Evolutionary conservation across 2,113 vertebrate species (phyloP), one percentile per base, ranked within the genome.

Genomic region (Mustela lutreola): DNA sequence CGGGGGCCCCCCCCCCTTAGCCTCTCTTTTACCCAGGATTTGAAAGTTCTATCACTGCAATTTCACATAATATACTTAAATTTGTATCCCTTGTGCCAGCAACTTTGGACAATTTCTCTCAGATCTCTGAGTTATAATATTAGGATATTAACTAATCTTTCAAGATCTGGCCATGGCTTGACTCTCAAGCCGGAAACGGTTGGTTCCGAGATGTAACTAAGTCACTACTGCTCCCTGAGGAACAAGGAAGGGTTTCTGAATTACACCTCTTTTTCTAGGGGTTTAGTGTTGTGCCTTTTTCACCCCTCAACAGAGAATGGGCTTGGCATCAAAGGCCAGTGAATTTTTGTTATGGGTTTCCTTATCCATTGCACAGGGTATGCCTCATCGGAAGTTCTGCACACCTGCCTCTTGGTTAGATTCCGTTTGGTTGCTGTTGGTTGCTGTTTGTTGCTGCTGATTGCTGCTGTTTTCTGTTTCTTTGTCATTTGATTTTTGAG

Each of bases 1-100:
- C 7, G 0, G 10, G 48, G 48, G 48, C 3, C 5, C 6, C 4
- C 6, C 4, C 3, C 22, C 5, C 5, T 70, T 19, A 5, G 12
- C 4, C 9, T 10, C 39, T 73, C 42, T 89, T 81, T 53, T 42
- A 53, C 6, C 42, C 36, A 58, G 7, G 11, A 8, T 76, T 70
- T 53, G 8, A 24, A 75, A 67, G 14, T 60, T 19, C 3, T 11
- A 14, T 65, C 78, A 42, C 31, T 60, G 26, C 14, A 42, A 67
- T 73, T 21, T 65, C 71, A 60, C 56, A 83, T 33, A 45, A n/a
- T 28, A 42, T 42, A 60, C 28, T 85, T 60, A n/a, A 15, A 11
- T 63, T 58, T 58, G 10, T 58, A 73, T 19, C 48, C 93, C 62
- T 71, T 73, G 19, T 88, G 50, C 24, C 50, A 91, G 48, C 71